Evolutionary conservation across 2,113 vertebrate genomes (phyloP).

Genomic region (Gadus macrocephalus): DNA sequence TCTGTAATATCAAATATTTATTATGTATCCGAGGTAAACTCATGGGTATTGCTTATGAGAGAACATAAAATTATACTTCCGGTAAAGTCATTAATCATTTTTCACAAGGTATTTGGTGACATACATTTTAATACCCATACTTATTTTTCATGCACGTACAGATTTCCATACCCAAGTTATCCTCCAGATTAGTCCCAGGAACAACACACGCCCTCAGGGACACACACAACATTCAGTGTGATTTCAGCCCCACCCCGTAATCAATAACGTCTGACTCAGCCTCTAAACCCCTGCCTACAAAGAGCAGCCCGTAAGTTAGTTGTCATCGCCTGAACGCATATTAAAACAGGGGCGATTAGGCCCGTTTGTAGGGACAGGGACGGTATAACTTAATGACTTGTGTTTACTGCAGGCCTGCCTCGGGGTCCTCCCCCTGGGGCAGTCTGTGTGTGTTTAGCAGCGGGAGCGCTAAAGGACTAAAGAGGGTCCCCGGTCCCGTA

Average conservation of each 20-base stretch:
- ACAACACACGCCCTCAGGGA: conserved; percentile 20
- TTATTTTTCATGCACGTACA: too few relatives aligned
- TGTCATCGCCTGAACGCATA: conserved; percentile 41
- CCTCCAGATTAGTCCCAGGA: conserved; percentile 8
- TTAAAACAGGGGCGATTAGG: conserved; percentile 61
- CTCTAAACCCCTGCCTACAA: conserved; percentile 14
- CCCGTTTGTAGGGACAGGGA: conserved; percentile 53
- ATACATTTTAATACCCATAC: too few relatives aligned
- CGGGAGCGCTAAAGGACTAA: not conserved
- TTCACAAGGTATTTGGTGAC: too few relatives aligned
- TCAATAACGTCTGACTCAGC: conserved; percentile 54
- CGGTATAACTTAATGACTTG: conserved; percentile 45
- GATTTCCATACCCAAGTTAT: not conserved
- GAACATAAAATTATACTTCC: too few relatives aligned
- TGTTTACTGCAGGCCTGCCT: conserved; percentile 26
- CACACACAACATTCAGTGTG: conserved; percentile 28
- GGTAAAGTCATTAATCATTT: too few relatives aligned
- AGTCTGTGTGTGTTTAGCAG: not conserved
- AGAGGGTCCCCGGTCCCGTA: not conserved
- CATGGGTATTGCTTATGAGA: conserved; percentile 30
- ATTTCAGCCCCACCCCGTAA: conserved; percentile 26
- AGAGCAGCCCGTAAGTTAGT: conserved; percentile 28
- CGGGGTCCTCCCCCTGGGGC: conserved; percentile 3
- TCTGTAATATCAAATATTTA: conserved; percentile 63
- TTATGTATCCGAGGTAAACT: conserved; percentile 47